Base-by-base conservation (phyloP, 1,140 invertebrate species). In the Procambarus virginalis region DNA sequence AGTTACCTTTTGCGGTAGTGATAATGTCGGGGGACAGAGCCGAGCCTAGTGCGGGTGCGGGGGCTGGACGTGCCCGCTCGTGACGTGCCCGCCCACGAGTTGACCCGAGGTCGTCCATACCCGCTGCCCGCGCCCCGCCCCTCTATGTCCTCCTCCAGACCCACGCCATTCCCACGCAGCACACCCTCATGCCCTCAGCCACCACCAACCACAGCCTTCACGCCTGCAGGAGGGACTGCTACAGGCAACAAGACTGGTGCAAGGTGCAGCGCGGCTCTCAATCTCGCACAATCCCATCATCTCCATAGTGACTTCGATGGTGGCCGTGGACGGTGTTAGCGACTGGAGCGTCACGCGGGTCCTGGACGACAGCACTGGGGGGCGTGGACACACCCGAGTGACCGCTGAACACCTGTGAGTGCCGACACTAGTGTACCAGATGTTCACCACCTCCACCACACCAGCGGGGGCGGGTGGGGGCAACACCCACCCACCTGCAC, bases 61-160 rank as follows among this genome's bases (percentile, higher is more conserved):
- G 82, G 82, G 82, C 82, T 84, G 45, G 82, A 84, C n/a, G 82
- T 73, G n/a, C n/a, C 20, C 68, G 68, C 34, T 34, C 82, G 82
- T 70, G 82, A 84, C n/a, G 82, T 84, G 45, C 82, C 82, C 60
- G 82, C 82, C 82, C 82, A 84, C 82, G 82, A 70, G 82, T 84
- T 84, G 82, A 84, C 64, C 60, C 82, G 82, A n/a, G 82, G 82
- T 49, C 82, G 82, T 22, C 82, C 82, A 73, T 68, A 84, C 20
- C 82, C 82, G 22, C 8, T 12, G 45, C 81, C 81, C 51, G n/a
- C 45, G 22, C 82, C 82, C 45, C 64, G 34, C 60, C 64, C 64
- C 22, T 68, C 82, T 45, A 49, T 73, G 82, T 84, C 82, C 60
- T 73, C 64, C 20, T 73, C 82, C 64, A 84, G 34, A 70, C 48